Base-by-base conservation (phyloP, 1,140 invertebrate genomes). In the Saccostrea echinata region DNA sequence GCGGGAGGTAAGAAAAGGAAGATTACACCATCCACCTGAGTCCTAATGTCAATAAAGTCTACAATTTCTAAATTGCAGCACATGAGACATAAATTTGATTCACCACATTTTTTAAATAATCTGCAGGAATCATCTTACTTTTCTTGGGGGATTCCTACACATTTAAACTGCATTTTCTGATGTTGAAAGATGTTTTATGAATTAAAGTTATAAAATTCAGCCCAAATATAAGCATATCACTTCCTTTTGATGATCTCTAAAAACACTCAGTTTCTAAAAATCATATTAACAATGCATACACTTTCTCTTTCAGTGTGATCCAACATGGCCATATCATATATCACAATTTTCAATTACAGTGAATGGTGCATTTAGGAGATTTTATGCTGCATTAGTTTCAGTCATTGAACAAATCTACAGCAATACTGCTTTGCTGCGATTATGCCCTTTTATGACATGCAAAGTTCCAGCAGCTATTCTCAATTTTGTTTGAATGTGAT, bases 1-100 rank as follows among this genome's bases (percentile, higher is more conserved):
- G 35, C 35, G 6, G 35, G 35, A 3, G 6, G 35, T 43, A 43
- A 43, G 6, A 43, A 43, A 43, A 43, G 35, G 35, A 43, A 43
- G 35, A 43, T 43, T 43, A 43, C 35, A 43, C 35, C 35, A 43
- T 43, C 35, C 6, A 43, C 35, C 35, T 6, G 35, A 43, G 35
- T 43, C 35, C 6, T 43, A 3, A 43, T 43, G 35, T 43, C 35
- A 43, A 43, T 9, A 8, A 4, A 43, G 43, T 4, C 43, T 43
- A 76, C 27, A 30, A 30, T 76, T 76, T 76, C 68, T 30, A 30
- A 76, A 76, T 30, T 76, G 68, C 68, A 30, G 68, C 27, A 12
- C 6, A 33, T 33, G 11, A 16, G 24, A 76, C 13, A 33, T 12
- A 12, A 27, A 76, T 76, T n/a, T 30, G 24, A 76, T 76, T 76